phyloP scores from a whole-genome alignment of 2,113 vertebrate genomes.

The Gobiocypris rarus region DNA sequence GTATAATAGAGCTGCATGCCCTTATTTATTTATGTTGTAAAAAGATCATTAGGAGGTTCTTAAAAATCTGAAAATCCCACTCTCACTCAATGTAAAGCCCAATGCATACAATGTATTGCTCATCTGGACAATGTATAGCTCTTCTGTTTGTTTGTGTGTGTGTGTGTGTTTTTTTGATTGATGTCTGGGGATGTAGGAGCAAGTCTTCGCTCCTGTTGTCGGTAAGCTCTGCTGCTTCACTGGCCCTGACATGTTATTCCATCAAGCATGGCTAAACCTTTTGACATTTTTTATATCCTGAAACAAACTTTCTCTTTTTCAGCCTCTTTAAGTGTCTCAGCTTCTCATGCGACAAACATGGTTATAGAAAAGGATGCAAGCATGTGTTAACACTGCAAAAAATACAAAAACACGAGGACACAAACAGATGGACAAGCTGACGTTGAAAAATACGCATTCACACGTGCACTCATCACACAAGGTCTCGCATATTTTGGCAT shows the following conservation, averaged over 20 bases:
- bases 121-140: not conserved
- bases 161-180: not conserved
- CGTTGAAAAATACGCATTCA: not conserved
- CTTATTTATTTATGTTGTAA: not conserved
- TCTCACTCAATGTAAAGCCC: no score
- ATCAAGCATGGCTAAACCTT: slow-evolving; percentile 39
- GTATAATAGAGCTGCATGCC: no score
- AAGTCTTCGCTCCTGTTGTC: slow-evolving; percentile 22
- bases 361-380: slow-evolving; percentile 21
- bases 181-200: slow-evolving; percentile 32
- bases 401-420: slow-evolving; percentile 17
- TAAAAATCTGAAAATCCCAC: not conserved
- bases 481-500: not conserved
- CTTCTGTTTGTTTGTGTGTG: not conserved
- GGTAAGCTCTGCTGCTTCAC: slow-evolving; percentile 30
- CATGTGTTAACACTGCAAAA: not conserved
- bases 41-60: not conserved
- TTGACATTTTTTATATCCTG: slow-evolving; percentile 35
- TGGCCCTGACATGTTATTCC: slow-evolving; percentile 28
- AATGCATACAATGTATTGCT: no score
- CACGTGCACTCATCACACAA: not conserved
- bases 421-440: slow-evolving; percentile 21
- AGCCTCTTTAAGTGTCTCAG: not conserved
- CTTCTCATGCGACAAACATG: not conserved
- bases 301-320: not conserved